Conservation (phyloP, 2,113 vertebrate genomes). For the Pachyramphus minor region DNA sequence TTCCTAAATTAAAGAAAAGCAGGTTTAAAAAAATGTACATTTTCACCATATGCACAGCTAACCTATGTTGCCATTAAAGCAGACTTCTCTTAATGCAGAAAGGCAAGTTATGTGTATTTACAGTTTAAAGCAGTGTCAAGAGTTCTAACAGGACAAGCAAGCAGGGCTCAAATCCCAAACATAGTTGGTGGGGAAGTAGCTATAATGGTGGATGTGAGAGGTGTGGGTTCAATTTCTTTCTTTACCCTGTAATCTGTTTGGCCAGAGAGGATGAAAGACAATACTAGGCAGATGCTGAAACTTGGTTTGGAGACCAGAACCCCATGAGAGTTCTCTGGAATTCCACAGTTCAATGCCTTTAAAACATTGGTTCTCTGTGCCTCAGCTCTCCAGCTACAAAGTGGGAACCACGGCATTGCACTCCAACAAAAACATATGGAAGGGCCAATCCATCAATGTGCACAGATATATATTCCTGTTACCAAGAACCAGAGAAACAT, state of each 20-base stretch:
- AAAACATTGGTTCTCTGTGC: background rate
- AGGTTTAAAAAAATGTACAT: background rate
- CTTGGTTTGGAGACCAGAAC: background rate
- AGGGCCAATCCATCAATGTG: background rate
- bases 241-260: background rate
- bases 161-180: background rate
- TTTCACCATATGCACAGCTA: background rate
- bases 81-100: background rate
- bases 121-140: background rate
- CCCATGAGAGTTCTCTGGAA: background rate
- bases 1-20: background rate
- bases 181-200: background rate
- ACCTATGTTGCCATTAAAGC: background rate
- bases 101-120: background rate
- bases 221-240: background rate
- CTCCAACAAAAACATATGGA: background rate
- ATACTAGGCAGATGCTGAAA: background rate
- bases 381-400: background rate
- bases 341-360: background rate
- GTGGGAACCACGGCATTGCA: background rate
- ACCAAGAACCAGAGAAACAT: background rate
- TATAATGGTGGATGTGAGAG: background rate
- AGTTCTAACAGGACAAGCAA: background rate
- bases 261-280: background rate
- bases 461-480: background rate